Percentiles rank a stretch among this genome's conserved stretches.
Evolutionary conservation across 2,113 vertebrate species (phyloP).

Genomic region (Psophia crepitans): DNA sequence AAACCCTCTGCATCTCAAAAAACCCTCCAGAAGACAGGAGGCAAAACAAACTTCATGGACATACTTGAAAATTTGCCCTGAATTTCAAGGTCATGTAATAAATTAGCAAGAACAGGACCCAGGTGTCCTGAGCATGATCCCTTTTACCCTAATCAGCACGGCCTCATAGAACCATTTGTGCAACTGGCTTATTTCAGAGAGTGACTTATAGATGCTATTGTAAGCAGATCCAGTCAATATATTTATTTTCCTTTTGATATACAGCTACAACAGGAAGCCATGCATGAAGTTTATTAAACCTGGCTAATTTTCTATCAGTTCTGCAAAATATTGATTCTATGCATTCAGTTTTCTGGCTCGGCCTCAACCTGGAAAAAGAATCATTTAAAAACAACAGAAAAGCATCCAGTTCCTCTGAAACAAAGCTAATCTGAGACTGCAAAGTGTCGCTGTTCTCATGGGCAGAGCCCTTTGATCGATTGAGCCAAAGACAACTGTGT

Average conservation of each 20-base stretch:
- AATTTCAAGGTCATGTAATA: slow-evolving; percentile 1
- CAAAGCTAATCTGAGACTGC: background rate
- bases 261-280: slow-evolving; percentile 45
- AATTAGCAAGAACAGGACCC: background rate
- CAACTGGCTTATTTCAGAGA: slow-evolving; percentile 30
- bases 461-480: slow-evolving; percentile 29
- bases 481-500: slow-evolving; percentile 54
- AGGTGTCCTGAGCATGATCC: background rate
- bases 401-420: background rate
- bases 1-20: background rate
- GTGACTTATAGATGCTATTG: slow-evolving; percentile 44
- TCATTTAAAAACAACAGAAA: background rate
- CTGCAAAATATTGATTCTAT: slow-evolving; percentile 46
- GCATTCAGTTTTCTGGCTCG: slow-evolving; percentile 10
- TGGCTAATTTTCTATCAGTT: slow-evolving; percentile 65
- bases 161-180: background rate
- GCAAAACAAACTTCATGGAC: background rate
- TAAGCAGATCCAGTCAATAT: slow-evolving; percentile 50
- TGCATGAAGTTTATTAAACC: slow-evolving; percentile 64
- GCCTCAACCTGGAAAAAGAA: background rate
- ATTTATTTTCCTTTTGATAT: slow-evolving; percentile 64
- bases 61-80: background rate
- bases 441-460: background rate
- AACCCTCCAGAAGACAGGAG: background rate
- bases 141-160: background rate